These are phyloP conservation scores for Neoitamus cyanurus DNA, from an alignment of 2,888 invertebrate genomes.

Conservation along the genomic window DNA sequence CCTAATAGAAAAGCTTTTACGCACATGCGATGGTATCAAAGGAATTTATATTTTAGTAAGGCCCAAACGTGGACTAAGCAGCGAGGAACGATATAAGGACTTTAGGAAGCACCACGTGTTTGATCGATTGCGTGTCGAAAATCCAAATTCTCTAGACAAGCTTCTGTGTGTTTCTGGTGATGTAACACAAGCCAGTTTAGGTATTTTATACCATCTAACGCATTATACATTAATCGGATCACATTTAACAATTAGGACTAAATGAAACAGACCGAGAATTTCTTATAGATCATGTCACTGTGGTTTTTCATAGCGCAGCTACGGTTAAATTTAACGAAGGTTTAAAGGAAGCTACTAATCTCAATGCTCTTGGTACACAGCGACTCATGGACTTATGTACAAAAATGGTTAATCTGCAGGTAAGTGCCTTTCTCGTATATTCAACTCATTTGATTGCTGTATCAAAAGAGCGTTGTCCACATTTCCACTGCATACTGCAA, in stretches of 20 bases:
- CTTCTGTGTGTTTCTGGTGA: slow-evolving; percentile 80
- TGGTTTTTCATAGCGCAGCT: slow-evolving; percentile 96
- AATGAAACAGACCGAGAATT: slow-evolving; percentile 71
- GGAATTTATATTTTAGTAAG: slow-evolving; percentile 86
- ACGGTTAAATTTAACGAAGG: slow-evolving; percentile 95
- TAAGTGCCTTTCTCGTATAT: slow-evolving; percentile 56
- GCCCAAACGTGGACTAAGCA: slow-evolving; percentile 75
- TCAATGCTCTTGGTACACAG: slow-evolving; percentile 92
- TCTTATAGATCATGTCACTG: slow-evolving; percentile 76
- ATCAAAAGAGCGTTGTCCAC: slow-evolving; percentile 85
- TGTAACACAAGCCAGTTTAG: slow-evolving; percentile 77
- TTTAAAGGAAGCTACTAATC: slow-evolving; percentile 84
- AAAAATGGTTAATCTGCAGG: slow-evolving; percentile 81
- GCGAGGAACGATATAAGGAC: slow-evolving; percentile 78
- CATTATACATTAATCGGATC: not conserved
- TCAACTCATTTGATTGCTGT: too few species aligned
- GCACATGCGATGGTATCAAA: slow-evolving; percentile 83
- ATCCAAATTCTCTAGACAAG: slow-evolving; percentile 75
- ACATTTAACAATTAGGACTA: slow-evolving; percentile 52
- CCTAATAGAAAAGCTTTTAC: slow-evolving; percentile 88
- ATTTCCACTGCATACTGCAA: slow-evolving; percentile 98
- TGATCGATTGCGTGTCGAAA: slow-evolving; percentile 73
- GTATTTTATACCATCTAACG: not conserved
- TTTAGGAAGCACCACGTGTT: slow-evolving; percentile 82
- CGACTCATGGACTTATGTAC: slow-evolving; percentile 84